Evolutionary conservation across 2,797 vertebrate species (phyloP).

Genomic region (Leptatherina wallacei): DNA sequence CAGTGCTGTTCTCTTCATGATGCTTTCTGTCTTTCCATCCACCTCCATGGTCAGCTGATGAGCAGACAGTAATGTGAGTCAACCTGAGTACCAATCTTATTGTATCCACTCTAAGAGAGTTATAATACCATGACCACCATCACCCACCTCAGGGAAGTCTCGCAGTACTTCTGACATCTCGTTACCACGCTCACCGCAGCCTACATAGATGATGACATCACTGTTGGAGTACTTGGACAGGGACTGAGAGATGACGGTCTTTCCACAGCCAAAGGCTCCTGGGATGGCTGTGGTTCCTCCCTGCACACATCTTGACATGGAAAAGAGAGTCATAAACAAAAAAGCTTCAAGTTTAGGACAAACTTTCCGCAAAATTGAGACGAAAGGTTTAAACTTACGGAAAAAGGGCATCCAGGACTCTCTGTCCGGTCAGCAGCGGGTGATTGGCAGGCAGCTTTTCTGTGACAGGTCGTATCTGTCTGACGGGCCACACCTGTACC

Average conservation of each 20-base stretch:
- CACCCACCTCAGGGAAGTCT: conserved; percentile 86
- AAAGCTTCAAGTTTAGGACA: neutral
- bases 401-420: conserved; percentile 88
- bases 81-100: conserved; percentile 4
- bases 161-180: conserved; percentile 99
- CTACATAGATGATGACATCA: conserved; percentile 97
- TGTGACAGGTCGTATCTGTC: conserved; percentile 94
- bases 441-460: conserved; percentile 96
- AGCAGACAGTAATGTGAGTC: conserved; percentile 46
- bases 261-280: conserved; percentile 96
- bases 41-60: conserved; percentile 96
- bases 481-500: conserved; percentile 98
- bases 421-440: conserved; percentile 84
- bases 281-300: conserved; percentile 98
- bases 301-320: conserved; percentile 90
- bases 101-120: neutral
- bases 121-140: neutral
- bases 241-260: conserved; percentile 98
- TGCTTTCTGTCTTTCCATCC: conserved; percentile 94
- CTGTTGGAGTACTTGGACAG: conserved; percentile 99
- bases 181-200: conserved; percentile 96
- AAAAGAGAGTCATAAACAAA: conserved; percentile 15
- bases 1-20: conserved; percentile 98
- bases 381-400: conserved; percentile 83
- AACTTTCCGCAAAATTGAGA: neutral